Base-by-base conservation (phyloP, 2,797 vertebrate genomes). In the Danio aesculapii region DNA sequence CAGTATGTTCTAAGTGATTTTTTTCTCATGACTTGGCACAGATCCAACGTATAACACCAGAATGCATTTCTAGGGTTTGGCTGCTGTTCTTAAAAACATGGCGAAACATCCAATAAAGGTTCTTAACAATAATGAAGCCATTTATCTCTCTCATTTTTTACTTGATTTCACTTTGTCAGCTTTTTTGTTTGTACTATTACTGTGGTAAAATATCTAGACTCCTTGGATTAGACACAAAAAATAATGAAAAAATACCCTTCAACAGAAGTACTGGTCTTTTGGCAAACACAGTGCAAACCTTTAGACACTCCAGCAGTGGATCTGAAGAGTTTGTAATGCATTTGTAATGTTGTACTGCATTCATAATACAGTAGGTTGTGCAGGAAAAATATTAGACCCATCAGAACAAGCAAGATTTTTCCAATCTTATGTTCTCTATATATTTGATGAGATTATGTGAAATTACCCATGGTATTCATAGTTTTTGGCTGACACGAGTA, bases 241-340 rank as follows among this genome's bases (percentile, higher is more conserved):
- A 52, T 49, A 6, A 9, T 0, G 0, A 47, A 12, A 19, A 57
- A 50, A 77, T 16, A 21, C 47, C 1, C 49, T 52, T 70, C 0
- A 73, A 49, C 16, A 69, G 19, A 69, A 43, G 9, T 17, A 19
- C n/a, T 14, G 1, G 4, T 77, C 67, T 39, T 58, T 50, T 61
- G 46, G 62, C 55, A 80, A 19, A 66, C 4, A 59, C 7, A 41
- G 55, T 62, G 53, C 53, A 73, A 70, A 58, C 16, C 19, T 49
- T 21, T 49, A 67, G 75, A 66, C 64, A 53, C 67, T 62, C 19
- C n/a, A 55, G 46, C 47, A 55, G 7, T 61, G 63, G 21, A 53
- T 17, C 10, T 30, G 3, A 30, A 30, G 30, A 30, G 30, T 30
- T 30, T 30, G 30, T 30, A 30, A 30, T 30, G 30, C 30, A 30